phyloP scores from a whole-genome alignment of 2,113 vertebrate genomes.

The Zosterops pallidus region DNA sequence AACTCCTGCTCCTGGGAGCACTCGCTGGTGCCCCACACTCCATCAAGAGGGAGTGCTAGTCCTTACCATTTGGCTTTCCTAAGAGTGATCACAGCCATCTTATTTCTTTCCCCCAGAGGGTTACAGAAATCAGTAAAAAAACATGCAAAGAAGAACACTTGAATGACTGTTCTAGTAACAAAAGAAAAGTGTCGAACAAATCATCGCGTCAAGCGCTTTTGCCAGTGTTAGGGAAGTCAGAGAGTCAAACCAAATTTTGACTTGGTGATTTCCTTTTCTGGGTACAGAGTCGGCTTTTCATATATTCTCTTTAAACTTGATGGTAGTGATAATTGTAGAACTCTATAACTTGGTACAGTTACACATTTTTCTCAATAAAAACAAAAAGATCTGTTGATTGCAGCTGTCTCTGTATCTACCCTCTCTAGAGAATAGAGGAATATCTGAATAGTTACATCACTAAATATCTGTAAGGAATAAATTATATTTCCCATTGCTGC shows the following conservation, averaged over 20 bases:
- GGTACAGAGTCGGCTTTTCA: neutral
- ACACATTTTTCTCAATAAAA: conserved; percentile 6
- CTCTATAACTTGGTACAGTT: neutral
- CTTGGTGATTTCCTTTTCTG: neutral
- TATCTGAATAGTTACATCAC: conserved; percentile 78
- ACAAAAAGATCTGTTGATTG: conserved; percentile 43
- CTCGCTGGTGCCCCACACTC: neutral
- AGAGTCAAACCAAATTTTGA: conserved; percentile 11
- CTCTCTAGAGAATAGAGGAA: conserved; percentile 39
- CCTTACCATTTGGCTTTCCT: neutral
- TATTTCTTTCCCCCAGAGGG: neutral
- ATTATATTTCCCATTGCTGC: conserved; percentile 59
- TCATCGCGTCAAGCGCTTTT: neutral
- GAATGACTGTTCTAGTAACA: neutral
- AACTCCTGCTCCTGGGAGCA: neutral
- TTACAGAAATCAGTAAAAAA: neutral
- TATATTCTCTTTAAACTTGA: conserved; percentile 4
- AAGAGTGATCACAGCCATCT: neutral
- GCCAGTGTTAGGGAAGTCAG: neutral
- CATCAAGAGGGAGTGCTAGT: neutral
- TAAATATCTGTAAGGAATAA: conserved; percentile 69
- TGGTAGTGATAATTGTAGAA: neutral
- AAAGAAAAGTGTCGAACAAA: conserved; percentile 11
- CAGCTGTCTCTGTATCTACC: conserved; percentile 52
- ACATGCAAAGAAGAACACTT: neutral